phyloP scores from a whole-genome alignment of 2,888 invertebrate species.

The Drosophila pegasa region DNA sequence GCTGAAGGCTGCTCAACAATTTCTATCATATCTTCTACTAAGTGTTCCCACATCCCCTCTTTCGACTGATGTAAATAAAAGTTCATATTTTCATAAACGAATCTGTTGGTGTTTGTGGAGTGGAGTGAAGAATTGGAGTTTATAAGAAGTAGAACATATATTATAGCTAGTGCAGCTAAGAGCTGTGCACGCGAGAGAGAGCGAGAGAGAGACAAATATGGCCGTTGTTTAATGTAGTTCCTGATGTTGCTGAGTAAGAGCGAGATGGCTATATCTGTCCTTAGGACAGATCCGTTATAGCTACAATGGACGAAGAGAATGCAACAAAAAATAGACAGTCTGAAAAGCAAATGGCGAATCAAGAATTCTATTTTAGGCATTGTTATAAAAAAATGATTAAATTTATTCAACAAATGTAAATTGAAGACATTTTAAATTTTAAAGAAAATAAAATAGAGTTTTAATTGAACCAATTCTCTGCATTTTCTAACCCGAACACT shows the following conservation, averaged over 20 bases:
- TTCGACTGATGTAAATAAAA: slow-evolving; percentile 78
- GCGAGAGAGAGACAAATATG: neutral
- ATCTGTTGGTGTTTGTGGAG: neutral
- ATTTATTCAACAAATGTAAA: too few relatives aligned
- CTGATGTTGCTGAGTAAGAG: neutral
- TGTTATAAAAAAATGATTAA: too few relatives aligned
- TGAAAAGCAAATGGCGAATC: too few relatives aligned
- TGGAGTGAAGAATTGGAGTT: too few relatives aligned
- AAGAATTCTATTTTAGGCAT: too few relatives aligned
- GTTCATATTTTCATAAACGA: slow-evolving; percentile 44
- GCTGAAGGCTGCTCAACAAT: slow-evolving; percentile 14
- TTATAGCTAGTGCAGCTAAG: too few relatives aligned
- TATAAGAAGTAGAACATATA: too few relatives aligned
- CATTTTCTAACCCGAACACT: too few relatives aligned
- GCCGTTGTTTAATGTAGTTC: neutral
- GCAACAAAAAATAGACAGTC: neutral
- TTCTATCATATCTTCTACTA: slow-evolving; percentile 32
- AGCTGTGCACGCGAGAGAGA: too few relatives aligned
- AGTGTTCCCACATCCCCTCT: slow-evolving; percentile 43
- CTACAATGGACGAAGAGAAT: neutral
- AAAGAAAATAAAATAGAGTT: too few relatives aligned
- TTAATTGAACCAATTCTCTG: too few relatives aligned
- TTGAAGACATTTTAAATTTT: too few relatives aligned
- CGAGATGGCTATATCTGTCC: neutral
- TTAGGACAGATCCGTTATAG: neutral